phyloP scores from a whole-genome alignment of 1,140 invertebrate species.

The Liolophura sinensis region DNA sequence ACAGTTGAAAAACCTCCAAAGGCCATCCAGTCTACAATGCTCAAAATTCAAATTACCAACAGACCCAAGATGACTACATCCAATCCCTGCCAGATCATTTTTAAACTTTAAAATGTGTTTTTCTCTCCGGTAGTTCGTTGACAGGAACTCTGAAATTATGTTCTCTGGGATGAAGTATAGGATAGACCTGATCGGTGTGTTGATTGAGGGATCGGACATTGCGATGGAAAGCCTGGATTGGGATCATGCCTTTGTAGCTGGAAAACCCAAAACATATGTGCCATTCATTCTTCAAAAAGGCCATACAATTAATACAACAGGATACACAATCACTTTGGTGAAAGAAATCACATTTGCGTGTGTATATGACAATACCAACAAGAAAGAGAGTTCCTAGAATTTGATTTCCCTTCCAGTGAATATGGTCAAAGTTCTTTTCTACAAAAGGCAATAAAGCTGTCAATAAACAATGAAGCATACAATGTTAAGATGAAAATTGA shows the following conservation, averaged over 20 bases:
- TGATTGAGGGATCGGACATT: slow-evolving; percentile 26
- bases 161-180: slow-evolving; percentile 37
- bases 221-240: slow-evolving; percentile 24
- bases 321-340: neutral
- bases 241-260: neutral
- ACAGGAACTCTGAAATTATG: slow-evolving; percentile 26
- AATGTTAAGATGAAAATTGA: too few relatives aligned
- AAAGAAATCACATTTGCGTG: neutral
- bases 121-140: slow-evolving; percentile 42
- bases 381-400: too few relatives aligned
- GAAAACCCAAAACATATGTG: slow-evolving; percentile 1
- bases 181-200: slow-evolving; percentile 38
- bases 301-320: slow-evolving; percentile 2
- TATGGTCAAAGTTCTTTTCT: too few relatives aligned
- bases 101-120: slow-evolving; percentile 51
- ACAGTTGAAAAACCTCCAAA: too few relatives aligned
- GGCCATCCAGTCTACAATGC: too few relatives aligned
- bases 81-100: too few relatives aligned
- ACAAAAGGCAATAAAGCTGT: too few relatives aligned
- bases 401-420: too few relatives aligned
- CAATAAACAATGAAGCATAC: too few relatives aligned
- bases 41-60: too few relatives aligned
- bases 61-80: too few relatives aligned
- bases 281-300: neutral
- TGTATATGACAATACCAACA: neutral